Base-by-base conservation (phyloP, 2,113 vertebrate genomes). In the Cercopithecus mona region DNA sequence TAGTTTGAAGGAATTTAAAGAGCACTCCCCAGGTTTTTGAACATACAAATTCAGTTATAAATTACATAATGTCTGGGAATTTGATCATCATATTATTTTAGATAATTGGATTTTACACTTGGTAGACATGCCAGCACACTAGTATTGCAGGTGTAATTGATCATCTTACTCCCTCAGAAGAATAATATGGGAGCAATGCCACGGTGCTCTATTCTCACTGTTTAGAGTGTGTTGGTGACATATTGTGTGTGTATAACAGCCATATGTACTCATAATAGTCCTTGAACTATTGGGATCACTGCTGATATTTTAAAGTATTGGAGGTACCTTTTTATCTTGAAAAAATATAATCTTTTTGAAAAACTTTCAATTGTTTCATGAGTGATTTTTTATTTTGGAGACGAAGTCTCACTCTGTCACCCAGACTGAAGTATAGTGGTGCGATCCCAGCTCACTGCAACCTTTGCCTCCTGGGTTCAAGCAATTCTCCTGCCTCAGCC, bases 1-100 rank as follows among this genome's bases (percentile, higher is more conserved):
- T 90, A 93, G 96, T 98, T 98, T 98, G 97, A 96, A 96, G 45
- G 78, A 90, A 97, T 97, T 97, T 96, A 92, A 97, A 98, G 96
- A 93, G 94, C 35, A 64, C 70, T 40, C 76, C 90, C 32, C n/a
- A 94, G 95, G 94, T 97, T 98, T 97, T 68, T 0, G 1, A 1
- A 86, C 98, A 85, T 91, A 97, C 79, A 35, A 90, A 94, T 78
- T 85, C 76, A 81, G 94, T 96, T 96, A 97, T 96, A 76, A 96
- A 94, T 86, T 57, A 86, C 90, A 90, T 86, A 91, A 85, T 97
- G 79, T 96, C 93, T 95, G 92, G 96, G 66, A 95, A 96, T 59
- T 88, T 88, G 96, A 94, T 75, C 1, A 1, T 64, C 50, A 32
- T 66, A 73, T 94, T 96, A 72, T 94, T 95, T 94, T 72, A 95